Base-by-base conservation (phyloP, 2,113 vertebrate genomes). In the Romanogobio albipinnatus region DNA sequence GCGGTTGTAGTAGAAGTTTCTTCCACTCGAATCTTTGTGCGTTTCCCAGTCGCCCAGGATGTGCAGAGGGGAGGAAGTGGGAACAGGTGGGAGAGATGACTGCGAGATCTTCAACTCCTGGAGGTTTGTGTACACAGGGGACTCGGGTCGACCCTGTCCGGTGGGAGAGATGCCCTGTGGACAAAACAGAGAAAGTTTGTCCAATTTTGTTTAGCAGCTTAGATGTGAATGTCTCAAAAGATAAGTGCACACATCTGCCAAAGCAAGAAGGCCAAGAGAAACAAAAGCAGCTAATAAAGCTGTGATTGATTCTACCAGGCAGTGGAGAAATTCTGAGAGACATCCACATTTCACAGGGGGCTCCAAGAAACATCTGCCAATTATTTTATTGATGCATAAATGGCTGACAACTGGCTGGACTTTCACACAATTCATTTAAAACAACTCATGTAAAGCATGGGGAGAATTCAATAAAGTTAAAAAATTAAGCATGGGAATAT, bases 91-190 rank as follows among this genome's bases (percentile, higher is more conserved):
- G 56, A 92, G 91, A 87, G 90, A 91, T 71, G 93, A 94, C 90
- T 96, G 96, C 82, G 95, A 96, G 91, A 98, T 96, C 95, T 99
- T 99, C 94, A 99, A 94, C 89, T 99, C 98, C 91, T 98, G 96
- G 24, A 99, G 94, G 92, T 99, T 99, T 89, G 97, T 95, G 92
- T 99, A 98, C 86, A 99, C 96, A 0, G 97, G 97, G 81, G 97
- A 99, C 87, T 99, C 97, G 3, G 96, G 88, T 85, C 95, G 94
- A 85, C 95, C 95, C 87, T 94, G 97, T 88, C 93, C 95, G 78
- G 58, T 75, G 11, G 95, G 61, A 95, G 96, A 88, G 95, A 96
- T 70, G 3, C 78, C 58, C 86, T 87, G 64, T 33, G 22, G 17
- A 61, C 33, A 39, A 61, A 7, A 86, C 24, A 73, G 22, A 45